phyloP scores from a whole-genome alignment of 2,113 vertebrate species.

The Labeo rohita region DNA sequence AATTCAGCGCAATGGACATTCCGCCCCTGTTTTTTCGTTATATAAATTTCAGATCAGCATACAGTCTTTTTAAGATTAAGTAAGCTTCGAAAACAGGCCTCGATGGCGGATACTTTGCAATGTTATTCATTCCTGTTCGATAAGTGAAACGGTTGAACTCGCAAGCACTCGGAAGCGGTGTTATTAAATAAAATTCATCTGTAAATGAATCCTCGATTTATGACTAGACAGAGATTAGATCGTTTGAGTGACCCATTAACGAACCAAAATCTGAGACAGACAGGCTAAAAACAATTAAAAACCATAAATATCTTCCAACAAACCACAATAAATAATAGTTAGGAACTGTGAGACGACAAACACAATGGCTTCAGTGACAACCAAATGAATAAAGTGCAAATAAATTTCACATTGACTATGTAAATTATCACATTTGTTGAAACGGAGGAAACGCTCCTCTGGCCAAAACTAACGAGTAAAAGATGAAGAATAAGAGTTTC shows the following conservation, averaged over 20 bases:
- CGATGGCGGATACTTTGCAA: not conserved
- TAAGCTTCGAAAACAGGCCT: not conserved
- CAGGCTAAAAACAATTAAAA: constrained; percentile 27
- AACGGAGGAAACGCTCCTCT: constrained; percentile 18
- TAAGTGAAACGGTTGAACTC: not conserved
- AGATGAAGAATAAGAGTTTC: constrained; percentile 49
- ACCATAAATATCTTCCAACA: constrained; percentile 13
- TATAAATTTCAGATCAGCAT: constrained; percentile 23
- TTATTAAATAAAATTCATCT: not conserved
- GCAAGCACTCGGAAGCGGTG: not conserved
- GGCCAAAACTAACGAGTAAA: constrained; percentile 43
- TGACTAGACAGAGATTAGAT: not conserved
- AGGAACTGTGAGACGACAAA: constrained; percentile 28
- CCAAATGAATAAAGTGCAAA: constrained; percentile 41
- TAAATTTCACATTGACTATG: not conserved
- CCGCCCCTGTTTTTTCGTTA: not conserved
- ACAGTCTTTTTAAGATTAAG: not conserved
- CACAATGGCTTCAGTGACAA: constrained; percentile 11
- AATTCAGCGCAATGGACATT: not conserved
- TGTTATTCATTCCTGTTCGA: not conserved
- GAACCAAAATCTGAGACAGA: constrained; percentile 5
- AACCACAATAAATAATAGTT: constrained; percentile 21
- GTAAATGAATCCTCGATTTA: constrained; percentile 9
- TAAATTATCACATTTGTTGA: constrained; percentile 51
- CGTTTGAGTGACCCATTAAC: not conserved